Base-by-base conservation (phyloP, 2,797 vertebrate species). In the Menidia menidia region DNA sequence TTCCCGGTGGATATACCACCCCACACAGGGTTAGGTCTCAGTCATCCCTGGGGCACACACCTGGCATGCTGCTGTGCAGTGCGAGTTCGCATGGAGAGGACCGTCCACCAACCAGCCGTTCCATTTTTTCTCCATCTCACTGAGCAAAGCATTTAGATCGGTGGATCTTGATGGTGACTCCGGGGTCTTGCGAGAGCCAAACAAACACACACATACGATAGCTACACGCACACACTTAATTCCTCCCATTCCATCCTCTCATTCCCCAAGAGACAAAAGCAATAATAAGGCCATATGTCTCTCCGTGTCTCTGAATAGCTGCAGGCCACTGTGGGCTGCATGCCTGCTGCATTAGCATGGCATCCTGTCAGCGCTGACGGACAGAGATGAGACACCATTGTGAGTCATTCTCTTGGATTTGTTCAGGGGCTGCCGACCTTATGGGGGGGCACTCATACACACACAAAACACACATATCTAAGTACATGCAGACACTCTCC, bases 271-370 rank as follows among this genome's bases (percentile, higher is more conserved):
- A 85, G 83, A 87, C 73, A 73, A 64, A 75, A 78, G 66, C 79
- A 82, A 77, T 90, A 87, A 87, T 84, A 89, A 83, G 75, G 64
- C 85, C 86, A 85, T 88, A 87, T 83, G 82, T 81, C 76, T 89
- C 58, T 47, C 71, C 6, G 2, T 63, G 70, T 68, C 70, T 69
- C 70, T 73, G 63, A 66, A 70, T 65, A 62, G 81, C 87, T 71
- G 58, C 59, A 56, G 83, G 80, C 75, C 88, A 72, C 85, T 60
- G 70, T 57, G 81, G 78, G 80, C 73, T 80, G 74, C 68, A 68
- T 75, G 73, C 73, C 45, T 41, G 35, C 68, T 78, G 74, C 69
- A 86, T 89, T 76, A 81, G 59, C 84, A 69, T 82, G 86, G 64
- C 62, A 77, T 80, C 71, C 73, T 84, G 83, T 86, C 84, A 82